Percentiles rank a stretch among this genome's conserved stretches.
These are phyloP conservation scores for Melanchra persicariae DNA, from an alignment of 2,888 invertebrate genomes.

Conservation along the genomic window DNA sequence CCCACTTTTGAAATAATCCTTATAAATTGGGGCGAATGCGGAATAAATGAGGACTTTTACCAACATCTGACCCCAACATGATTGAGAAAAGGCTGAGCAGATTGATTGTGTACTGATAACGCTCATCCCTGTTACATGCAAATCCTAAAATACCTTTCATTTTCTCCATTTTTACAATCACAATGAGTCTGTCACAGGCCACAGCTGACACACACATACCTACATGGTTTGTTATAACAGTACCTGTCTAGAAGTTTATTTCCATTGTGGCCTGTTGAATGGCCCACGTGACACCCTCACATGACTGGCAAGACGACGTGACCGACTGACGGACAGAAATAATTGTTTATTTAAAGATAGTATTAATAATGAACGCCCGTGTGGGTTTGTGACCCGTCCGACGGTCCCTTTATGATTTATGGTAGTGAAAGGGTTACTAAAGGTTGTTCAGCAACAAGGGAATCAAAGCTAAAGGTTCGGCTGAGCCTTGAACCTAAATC, in stretches of 20 bases:
- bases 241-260: slow-evolving; percentile 49
- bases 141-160: background rate
- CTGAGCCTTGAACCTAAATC: too few species aligned
- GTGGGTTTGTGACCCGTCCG: slow-evolving; percentile 12
- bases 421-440: background rate
- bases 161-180: slow-evolving; percentile 9
- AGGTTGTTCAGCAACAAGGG: background rate
- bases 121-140: background rate
- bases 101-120: too few species aligned
- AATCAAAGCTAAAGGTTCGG: background rate
- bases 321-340: slow-evolving; percentile 55
- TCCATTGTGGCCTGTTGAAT: slow-evolving; percentile 56
- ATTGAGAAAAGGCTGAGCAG: too few species aligned
- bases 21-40: too few species aligned
- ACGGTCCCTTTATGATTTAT: slow-evolving; percentile 2
- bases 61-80: too few species aligned
- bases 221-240: slow-evolving; percentile 41
- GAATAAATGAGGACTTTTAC: too few species aligned
- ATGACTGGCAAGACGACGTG: slow-evolving; percentile 57
- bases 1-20: too few species aligned
- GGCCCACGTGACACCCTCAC: slow-evolving; percentile 61
- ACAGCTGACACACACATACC: slow-evolving; percentile 1
- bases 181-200: background rate
- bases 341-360: slow-evolving; percentile 57
- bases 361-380: slow-evolving; percentile 29